A percentile compares a stretch with the other conserved stretches of the same genome.
phyloP scores from a whole-genome alignment of 2,113 vertebrate species.

The Diadophis punctatus region DNA sequence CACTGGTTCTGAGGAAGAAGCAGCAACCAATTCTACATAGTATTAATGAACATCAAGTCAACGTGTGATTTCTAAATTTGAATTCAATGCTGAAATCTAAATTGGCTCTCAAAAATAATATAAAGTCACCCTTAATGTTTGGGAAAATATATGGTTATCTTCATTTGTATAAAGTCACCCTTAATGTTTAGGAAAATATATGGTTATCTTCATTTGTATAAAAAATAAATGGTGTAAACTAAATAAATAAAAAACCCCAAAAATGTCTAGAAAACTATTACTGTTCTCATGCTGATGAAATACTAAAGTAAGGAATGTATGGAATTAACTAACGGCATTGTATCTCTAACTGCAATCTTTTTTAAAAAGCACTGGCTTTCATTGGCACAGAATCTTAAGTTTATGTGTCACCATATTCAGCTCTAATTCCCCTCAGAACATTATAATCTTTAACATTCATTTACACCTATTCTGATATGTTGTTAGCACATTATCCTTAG shows the following conservation, averaged over 20 bases:
- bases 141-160: background rate
- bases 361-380: background rate
- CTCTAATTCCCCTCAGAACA: background rate
- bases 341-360: background rate
- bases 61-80: background rate
- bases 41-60: background rate
- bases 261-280: background rate
- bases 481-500: background rate
- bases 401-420: background rate
- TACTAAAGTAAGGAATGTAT: background rate
- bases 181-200: background rate
- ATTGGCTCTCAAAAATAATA: background rate
- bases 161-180: background rate
- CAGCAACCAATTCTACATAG: background rate
- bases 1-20: background rate
- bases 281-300: background rate
- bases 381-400: background rate
- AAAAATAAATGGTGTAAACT: background rate
- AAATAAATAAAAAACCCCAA: background rate
- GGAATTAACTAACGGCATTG: background rate
- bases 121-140: background rate
- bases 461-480: background rate
- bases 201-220: background rate
- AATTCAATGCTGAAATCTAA: background rate
- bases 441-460: background rate